Conservation (phyloP, 2,113 vertebrate species). For the Pterophyllum scalare region DNA sequence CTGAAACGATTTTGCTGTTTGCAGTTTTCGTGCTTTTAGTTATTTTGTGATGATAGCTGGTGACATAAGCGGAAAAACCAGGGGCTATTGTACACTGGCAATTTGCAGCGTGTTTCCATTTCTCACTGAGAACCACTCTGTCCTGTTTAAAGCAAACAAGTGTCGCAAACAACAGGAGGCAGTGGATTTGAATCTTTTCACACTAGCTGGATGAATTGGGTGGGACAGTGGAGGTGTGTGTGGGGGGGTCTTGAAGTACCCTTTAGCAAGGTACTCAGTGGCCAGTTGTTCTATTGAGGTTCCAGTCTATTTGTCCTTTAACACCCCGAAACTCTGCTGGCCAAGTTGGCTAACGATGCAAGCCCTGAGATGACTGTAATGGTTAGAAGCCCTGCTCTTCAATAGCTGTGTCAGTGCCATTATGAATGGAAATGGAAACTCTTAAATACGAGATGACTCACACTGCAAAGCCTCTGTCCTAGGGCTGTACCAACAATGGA, state of each 20-base stretch:
- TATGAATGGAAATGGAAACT: conserved; percentile 69
- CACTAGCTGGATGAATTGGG: conserved; percentile 4
- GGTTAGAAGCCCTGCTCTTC: conserved; percentile 27
- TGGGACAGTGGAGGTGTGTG: background rate
- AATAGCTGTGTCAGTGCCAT: conserved; percentile 40
- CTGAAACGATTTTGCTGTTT: background rate
- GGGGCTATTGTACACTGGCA: background rate
- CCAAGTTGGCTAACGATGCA: conserved; percentile 20
- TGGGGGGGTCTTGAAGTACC: conserved; percentile 6
- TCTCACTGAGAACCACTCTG: background rate
- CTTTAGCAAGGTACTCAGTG: conserved; percentile 20
- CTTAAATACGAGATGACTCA: conserved; percentile 63
- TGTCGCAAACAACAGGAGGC: background rate
- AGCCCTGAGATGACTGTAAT: conserved; percentile 42
- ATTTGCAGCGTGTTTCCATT: background rate
- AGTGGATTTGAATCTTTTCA: conserved; percentile 15
- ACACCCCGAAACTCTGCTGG: conserved; percentile 26
- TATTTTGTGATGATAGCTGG: background rate
- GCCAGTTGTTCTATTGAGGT: background rate
- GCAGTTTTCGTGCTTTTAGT: background rate
- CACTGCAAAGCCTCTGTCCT: conserved; percentile 52
- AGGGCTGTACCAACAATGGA: conserved; percentile 52
- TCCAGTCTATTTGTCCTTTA: conserved; percentile 15
- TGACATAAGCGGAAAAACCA: background rate
- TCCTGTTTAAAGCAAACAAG: background rate